A percentile compares a stretch with the other conserved stretches of the same genome.
Conservation (phyloP, 2,888 invertebrate genomes). For the Leptinotarsa peninsularis region DNA sequence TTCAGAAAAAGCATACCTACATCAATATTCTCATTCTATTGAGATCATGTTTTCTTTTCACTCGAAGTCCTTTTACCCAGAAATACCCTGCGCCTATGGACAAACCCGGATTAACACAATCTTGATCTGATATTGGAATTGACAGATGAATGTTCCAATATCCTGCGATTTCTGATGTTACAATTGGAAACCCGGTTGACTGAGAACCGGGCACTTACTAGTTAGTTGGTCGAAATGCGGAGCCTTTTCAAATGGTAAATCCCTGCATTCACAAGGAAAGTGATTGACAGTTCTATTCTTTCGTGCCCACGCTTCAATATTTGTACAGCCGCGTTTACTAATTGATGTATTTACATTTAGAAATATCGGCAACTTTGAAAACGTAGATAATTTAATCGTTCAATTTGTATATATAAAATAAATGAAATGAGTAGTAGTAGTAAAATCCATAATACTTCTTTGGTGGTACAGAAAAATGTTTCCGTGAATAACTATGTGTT, state of each 20-base stretch:
- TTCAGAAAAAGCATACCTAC: too few species aligned
- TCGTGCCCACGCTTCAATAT: constrained; percentile 49
- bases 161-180: constrained; percentile 57
- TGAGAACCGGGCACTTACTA: constrained; percentile 65
- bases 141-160: constrained; percentile 62
- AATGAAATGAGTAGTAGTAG: background rate
- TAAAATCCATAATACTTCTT: too few species aligned
- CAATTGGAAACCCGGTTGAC: constrained; percentile 62
- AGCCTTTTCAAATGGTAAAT: constrained; percentile 63
- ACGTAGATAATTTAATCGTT: background rate
- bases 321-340: constrained; percentile 55
- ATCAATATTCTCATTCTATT: too few species aligned
- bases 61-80: background rate
- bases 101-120: constrained; percentile 11
- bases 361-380: background rate
- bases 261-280: constrained; percentile 57
- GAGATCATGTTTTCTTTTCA: background rate
- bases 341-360: constrained; percentile 51
- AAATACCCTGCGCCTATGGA: background rate
- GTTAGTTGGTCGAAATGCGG: constrained; percentile 56
- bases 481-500: too few species aligned
- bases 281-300: constrained; percentile 63
- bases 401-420: background rate
- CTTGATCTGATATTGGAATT: constrained; percentile 57
- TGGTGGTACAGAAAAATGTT: too few species aligned